These are phyloP conservation scores for Bolborhynchus lineola DNA, from an alignment of 2,113 vertebrate species.

Conservation along the genomic window DNA sequence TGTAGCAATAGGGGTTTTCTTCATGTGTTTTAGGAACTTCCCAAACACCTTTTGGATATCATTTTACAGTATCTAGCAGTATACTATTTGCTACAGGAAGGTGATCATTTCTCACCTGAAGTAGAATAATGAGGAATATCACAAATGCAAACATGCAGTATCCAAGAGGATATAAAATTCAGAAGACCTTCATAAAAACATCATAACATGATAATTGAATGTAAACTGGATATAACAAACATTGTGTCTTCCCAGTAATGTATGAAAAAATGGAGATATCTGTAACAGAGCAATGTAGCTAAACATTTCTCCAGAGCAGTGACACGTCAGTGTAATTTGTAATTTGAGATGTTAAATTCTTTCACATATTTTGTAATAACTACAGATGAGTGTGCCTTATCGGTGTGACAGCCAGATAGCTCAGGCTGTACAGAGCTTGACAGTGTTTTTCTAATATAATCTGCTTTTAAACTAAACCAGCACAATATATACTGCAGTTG, in stretches of 20 bases:
- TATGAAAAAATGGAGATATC: background rate
- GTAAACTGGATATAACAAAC: background rate
- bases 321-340: background rate
- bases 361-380: background rate
- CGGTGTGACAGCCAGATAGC: background rate
- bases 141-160: background rate
- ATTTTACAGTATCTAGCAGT: background rate
- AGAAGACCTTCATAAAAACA: background rate
- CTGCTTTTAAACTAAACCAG: background rate
- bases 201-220: background rate
- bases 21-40: background rate
- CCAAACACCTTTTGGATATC: background rate
- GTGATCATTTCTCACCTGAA: background rate
- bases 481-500: background rate
- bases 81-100: background rate
- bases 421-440: background rate
- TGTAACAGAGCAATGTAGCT: background rate
- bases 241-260: background rate
- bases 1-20: background rate
- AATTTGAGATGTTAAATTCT: background rate
- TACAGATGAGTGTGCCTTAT: background rate
- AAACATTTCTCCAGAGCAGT: background rate
- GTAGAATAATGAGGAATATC: background rate
- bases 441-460: background rate
- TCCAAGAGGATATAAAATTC: background rate